Percentiles rank a stretch among this genome's conserved stretches.
These are phyloP conservation scores for Eupristina koningsbergeri DNA, from an alignment of 1,140 invertebrate genomes.

Conservation along the genomic window DNA sequence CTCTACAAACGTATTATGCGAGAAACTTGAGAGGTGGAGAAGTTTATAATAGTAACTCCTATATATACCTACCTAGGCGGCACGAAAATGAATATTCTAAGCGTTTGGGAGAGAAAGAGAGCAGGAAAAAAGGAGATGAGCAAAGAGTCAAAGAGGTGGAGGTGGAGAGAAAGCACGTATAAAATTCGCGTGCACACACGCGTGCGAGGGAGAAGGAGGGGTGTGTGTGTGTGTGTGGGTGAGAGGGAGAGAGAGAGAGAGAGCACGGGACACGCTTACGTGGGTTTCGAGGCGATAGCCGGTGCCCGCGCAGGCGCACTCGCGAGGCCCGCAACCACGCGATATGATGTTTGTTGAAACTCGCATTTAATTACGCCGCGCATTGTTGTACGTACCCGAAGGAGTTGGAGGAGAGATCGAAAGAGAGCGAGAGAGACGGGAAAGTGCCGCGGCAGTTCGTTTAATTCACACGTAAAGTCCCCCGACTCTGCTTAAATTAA, in stretches of 20 bases:
- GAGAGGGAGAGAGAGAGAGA: not conserved
- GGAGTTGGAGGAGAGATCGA: constrained; percentile 6
- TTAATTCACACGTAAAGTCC: constrained; percentile 70
- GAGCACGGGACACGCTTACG: constrained; percentile 7
- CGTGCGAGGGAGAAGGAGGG: not conserved
- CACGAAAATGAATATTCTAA: constrained; percentile 45
- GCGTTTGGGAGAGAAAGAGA: constrained; percentile 25
- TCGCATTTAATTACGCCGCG: constrained; percentile 67
- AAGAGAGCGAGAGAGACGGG: constrained; percentile 35
- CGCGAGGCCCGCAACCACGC: not conserved
- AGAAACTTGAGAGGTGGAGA: constrained; percentile 46
- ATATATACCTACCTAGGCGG: constrained; percentile 29
- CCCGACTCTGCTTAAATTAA: constrained; percentile 71
- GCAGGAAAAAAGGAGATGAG: not conserved
- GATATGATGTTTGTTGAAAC: constrained; percentile 63
- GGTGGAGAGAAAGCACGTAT: not conserved
- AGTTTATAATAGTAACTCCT: constrained; percentile 50
- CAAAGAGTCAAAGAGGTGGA: not conserved
- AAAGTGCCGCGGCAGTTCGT: constrained; percentile 54
- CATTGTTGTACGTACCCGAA: constrained; percentile 57
- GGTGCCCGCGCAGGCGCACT: constrained; percentile 17
- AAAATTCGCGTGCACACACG: not conserved
- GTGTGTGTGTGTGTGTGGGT: not conserved
- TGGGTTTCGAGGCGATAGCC: constrained; percentile 12
- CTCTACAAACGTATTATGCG: constrained; percentile 46